Conservation (phyloP, 2,113 vertebrate species). For the Myotis yumanensis region DNA sequence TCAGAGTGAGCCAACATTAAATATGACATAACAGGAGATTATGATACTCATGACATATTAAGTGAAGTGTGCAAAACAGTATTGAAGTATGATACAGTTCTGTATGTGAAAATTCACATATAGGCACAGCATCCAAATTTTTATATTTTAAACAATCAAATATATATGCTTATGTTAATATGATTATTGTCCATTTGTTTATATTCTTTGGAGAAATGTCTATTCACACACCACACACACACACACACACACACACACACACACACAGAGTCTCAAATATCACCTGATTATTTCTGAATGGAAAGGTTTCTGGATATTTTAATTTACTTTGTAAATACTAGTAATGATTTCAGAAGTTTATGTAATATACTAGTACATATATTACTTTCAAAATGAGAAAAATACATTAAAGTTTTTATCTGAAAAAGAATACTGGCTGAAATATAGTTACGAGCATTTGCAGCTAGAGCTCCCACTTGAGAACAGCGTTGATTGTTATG, state of each 20-base stretch:
- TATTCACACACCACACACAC: not conserved
- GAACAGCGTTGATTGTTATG: not conserved
- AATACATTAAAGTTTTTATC: not conserved
- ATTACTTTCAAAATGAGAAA: constrained; percentile 22
- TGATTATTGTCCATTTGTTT: not conserved
- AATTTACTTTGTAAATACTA: constrained; percentile 18
- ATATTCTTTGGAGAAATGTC: not conserved
- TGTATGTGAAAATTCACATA: not conserved
- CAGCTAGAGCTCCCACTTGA: not conserved
- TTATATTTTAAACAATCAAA: not conserved
- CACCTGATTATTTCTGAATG: constrained; percentile 9
- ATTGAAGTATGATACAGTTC: not conserved
- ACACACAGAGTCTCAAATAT: not conserved
- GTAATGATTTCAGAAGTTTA: not conserved
- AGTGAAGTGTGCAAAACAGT: not conserved
- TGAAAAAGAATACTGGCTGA: not conserved
- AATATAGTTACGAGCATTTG: constrained; percentile 35
- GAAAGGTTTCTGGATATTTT: not conserved
- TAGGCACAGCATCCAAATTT: not conserved
- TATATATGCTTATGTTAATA: not conserved
- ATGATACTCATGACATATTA: not conserved
- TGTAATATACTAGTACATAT: not conserved
- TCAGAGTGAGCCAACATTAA: not conserved
- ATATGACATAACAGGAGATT: not conserved
- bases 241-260: too few species aligned